Base-by-base conservation (phyloP, 2,113 vertebrate genomes). In the Donacobius atricapilla region DNA sequence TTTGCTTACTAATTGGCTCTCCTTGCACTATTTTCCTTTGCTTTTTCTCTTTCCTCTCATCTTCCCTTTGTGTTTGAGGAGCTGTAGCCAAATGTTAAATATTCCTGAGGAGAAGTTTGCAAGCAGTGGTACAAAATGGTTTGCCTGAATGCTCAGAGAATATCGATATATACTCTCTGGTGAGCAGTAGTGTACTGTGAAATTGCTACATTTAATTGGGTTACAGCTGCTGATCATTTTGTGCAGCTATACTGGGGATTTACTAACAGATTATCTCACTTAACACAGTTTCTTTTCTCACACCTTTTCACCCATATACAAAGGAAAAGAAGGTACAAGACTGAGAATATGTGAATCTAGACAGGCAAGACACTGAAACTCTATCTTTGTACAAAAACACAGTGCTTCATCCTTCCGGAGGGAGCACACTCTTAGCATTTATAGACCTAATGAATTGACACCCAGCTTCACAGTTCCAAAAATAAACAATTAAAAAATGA, bases 161-260 rank as follows among this genome's bases (percentile, higher is more conserved):
- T 88, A 87, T 73, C 28, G 0, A 77, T 92, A 51, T 65, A 60
- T 87, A 14, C 30, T 95, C 92, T 94, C 96, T 88, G 27, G 88
- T 89, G 93, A 92, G 87, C 44, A n/a, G 83, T 87, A 92, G 88
- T 54, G 87, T 56, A 50, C 95, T 73, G 85, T 95, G 84, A 65
- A 83, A 93, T 94, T 65, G 78, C 69, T 93, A 80, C 63, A 24
- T 95, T 97, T 96, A 96, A 95, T 91, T 94, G 96, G 86, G 91
- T 90, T 96, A 97, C 97, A 97, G 96, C 97, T 97, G 98, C 96
- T 90, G 92, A 96, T 97, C 81, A 96, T 97, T 97, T 96, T 92
- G 92, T 93, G 89, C 81, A 84, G 69, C 64, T 73, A 90, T 94
- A 95, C 80, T 80, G 84, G 89, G 89, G 78, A 86, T 83, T 94